Evolutionary conservation across 1,140 invertebrate species (phyloP).

Genomic region (Aphelinus certus): DNA sequence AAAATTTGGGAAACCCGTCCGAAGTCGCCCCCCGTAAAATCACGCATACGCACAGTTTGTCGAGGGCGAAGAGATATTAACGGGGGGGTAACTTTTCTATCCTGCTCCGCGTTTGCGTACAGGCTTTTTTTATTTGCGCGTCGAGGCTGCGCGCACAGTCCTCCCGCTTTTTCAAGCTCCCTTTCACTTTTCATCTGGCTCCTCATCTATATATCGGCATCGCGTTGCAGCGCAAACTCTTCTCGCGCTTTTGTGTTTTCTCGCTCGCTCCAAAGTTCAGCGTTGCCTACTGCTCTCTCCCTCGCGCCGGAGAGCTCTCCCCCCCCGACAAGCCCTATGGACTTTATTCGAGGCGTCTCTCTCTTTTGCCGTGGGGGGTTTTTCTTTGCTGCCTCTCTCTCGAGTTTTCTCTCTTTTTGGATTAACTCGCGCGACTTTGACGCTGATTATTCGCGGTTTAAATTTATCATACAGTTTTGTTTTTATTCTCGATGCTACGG

Average conservation of each 20-base stretch:
- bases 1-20: not conserved
- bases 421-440: not conserved
- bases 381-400: not conserved
- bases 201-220: conserved; percentile 2
- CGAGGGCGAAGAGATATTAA: conserved; percentile 33
- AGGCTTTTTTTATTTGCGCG: conserved; percentile 32
- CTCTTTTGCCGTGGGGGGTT: not conserved
- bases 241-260: conserved; percentile 12
- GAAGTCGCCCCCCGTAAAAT: too few relatives aligned
- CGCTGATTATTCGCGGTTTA: not conserved
- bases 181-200: conserved; percentile 39
- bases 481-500: too few relatives aligned
- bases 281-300: conserved; percentile 21
- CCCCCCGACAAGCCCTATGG: not conserved
- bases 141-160: not conserved
- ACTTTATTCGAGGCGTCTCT: conserved; percentile 11
- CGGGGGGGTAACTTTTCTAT: conserved; percentile 19
- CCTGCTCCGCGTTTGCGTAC: not conserved
- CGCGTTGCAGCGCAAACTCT: not conserved
- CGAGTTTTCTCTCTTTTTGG: conserved; percentile 15
- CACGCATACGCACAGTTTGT: too few relatives aligned
- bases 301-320: not conserved
- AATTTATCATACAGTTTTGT: too few relatives aligned
- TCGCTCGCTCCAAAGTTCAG: conserved; percentile 17
- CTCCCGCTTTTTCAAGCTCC: conserved; percentile 1